Percentiles rank a stretch among this genome's conserved stretches.
Evolutionary conservation across 2,888 invertebrate genomes (phyloP).

Genomic region (Toxonevra muliebris): DNA sequence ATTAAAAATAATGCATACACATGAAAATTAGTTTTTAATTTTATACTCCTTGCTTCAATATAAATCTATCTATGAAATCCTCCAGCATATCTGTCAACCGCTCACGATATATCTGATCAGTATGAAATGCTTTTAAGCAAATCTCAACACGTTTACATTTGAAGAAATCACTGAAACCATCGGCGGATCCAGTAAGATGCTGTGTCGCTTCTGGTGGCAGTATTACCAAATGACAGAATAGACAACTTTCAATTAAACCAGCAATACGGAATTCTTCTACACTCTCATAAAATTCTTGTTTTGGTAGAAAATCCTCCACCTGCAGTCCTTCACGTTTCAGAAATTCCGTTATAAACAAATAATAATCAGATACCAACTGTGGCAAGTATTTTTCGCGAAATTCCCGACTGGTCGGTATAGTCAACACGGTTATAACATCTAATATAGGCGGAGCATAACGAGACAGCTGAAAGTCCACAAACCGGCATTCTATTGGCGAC

Average conservation of each 20-base stretch:
- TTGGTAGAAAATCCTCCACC: constrained; percentile 64
- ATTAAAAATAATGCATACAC: too few species aligned
- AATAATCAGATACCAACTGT: constrained; percentile 69
- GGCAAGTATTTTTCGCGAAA: constrained; percentile 65
- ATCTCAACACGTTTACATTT: constrained; percentile 67
- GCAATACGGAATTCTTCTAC: constrained; percentile 66
- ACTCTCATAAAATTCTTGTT: constrained; percentile 63
- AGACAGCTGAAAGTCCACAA: constrained; percentile 77
- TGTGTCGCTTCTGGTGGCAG: constrained; percentile 67
- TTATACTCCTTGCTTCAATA: constrained; percentile 37
- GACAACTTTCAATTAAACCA: constrained; percentile 68
- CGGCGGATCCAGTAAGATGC: constrained; percentile 65
- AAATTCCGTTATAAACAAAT: constrained; percentile 65
- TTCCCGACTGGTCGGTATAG: constrained; percentile 65
- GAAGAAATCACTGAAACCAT: constrained; percentile 69
- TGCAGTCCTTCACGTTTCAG: constrained; percentile 63
- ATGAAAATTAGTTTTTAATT: too few species aligned
- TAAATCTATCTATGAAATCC: constrained; percentile 68
- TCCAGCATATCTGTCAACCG: constrained; percentile 68
- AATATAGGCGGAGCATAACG: constrained; percentile 74
- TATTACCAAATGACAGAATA: constrained; percentile 68
- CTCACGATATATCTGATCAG: constrained; percentile 66
- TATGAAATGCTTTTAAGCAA: constrained; percentile 68
- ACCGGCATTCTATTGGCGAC: constrained; percentile 68
- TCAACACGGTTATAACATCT: constrained; percentile 68